Evolutionary conservation across 2,888 invertebrate species (phyloP), one percentile per base, ranked within the genome.

Genomic region (Sphaerophoria rueppellii): DNA sequence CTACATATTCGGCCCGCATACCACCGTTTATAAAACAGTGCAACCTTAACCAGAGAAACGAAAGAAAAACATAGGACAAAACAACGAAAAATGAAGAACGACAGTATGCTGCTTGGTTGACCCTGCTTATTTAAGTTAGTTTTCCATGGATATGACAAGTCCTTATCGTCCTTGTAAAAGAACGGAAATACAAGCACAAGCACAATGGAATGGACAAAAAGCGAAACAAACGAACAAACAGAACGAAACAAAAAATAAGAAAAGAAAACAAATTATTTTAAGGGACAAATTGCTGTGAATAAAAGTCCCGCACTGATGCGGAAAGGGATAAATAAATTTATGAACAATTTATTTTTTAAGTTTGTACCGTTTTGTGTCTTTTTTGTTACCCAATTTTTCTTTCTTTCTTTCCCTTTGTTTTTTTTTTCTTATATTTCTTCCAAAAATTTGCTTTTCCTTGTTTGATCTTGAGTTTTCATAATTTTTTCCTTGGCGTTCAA

Each of bases 321-420:
- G 80, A 83, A 85, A 70, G 61, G 76, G 73, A 85, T 81, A 81
- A 77, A 81, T 81, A 77, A 85, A 85, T 81, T 85, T 85, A 81
- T 81, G 81, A 85, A 85, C 76, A 85, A 81, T 76, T 81, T 79
- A 58, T 71, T 58, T 74, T 63, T 57, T 73, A 72, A 63, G 35
- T 71, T 67, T 73, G 50, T 69, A 50, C 52, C 50, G 65, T 50
- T 50, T 35, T 11, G 11, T 35, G 37, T 37, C 6, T 6, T n/a
- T 55, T 34, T 16, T 48, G n/a, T 34, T 24, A n/a, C 48, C 0
- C 9, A 2, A 6, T 4, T 12, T 40, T 61, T 32, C 6, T 50
- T 43, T 65, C 40, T 60, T 34, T 14, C 55, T 43, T 78, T 37
- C 57, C 4, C 50, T 24, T 24, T 24, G 24, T 1, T 2, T 24